Conservation (phyloP, 1,140 invertebrate species). For the Caerostris darwini region DNA sequence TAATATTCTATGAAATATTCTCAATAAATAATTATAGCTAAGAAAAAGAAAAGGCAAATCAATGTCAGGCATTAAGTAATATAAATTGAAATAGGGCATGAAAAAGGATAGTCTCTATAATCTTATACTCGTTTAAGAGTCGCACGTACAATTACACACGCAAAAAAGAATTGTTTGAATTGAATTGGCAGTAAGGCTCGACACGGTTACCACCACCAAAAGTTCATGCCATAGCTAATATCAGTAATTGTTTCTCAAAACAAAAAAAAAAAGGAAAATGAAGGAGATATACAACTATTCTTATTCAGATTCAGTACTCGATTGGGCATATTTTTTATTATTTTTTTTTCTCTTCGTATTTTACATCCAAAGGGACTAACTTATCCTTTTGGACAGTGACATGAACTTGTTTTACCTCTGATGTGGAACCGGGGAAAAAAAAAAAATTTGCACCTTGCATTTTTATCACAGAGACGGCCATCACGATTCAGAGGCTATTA, state of each 20-base stretch:
- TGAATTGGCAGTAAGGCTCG: conserved; percentile 27
- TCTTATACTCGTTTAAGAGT: conserved; percentile 20
- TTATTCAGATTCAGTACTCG: background rate
- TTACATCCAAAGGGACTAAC: background rate
- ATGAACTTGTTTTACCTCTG: conserved; percentile 55
- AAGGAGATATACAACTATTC: background rate
- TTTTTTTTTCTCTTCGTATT: background rate
- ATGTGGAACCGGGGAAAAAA: conserved; percentile 1
- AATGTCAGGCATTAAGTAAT: background rate
- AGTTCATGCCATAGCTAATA: conserved; percentile 4
- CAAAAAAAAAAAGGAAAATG: background rate
- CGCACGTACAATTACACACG: background rate
- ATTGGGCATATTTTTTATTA: background rate
- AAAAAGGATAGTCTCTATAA: background rate
- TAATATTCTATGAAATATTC: no score
- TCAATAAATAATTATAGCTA: background rate
- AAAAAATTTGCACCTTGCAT: conserved; percentile 36
- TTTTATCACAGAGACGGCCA: background rate
- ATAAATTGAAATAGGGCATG: background rate
- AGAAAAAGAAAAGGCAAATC: background rate
- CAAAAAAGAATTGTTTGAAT: background rate
- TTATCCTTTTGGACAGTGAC: background rate
- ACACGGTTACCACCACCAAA: conserved; percentile 32
- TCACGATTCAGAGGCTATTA: conserved; percentile 45
- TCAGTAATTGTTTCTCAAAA: conserved; percentile 17